Base-by-base conservation (phyloP, 2,113 vertebrate species). In the Pangasianodon hypophthalmus region DNA sequence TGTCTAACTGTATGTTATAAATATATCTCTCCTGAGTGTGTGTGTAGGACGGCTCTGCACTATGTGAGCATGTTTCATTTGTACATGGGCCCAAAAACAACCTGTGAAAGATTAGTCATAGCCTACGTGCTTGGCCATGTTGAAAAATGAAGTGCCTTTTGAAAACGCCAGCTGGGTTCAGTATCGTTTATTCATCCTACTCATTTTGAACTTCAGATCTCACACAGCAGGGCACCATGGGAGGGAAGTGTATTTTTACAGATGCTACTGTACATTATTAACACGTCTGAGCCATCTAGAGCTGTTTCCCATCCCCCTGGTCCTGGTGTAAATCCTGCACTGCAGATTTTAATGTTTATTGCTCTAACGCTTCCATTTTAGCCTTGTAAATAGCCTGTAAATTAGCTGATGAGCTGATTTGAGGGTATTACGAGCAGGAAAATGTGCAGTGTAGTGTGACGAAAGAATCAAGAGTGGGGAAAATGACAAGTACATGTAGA, bases 111-210 rank as follows among this genome's bases (percentile, higher is more conserved):
- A 87, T 90, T 90, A 90, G 60, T 87, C 89, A 86, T 71, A 24
- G 62, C 37, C 60, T 56, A 41, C 14, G 50, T 37, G 4, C 67
- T 83, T 54, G 62, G 87, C 48, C 26, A 37, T 32, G 48, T 58
- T 90, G 75, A 90, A 69, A 90, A 82, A 86, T 46, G 85, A 82
- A 86, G 50, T 62, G 41, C 19, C 64, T 90, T 89, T 80, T 87
- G 60, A 80, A 90, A 90, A 64, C 48, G n/a, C 88, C 84, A 62
- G 58, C 84, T 69, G 88, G 24, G 88, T 69, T 86, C 79, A 69
- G 79, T 67, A 64, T 69, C 29, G 8, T 79, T 77, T 85, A 48
- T 85, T 89, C 88, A n/a, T 86, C 56, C 88, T 41, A 80, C 88
- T 85, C 50, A 14, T 64, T 89, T 67, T 64, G 46, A 41, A 24